Conservation (phyloP, 2,113 vertebrate species). For the Neogobius melanostomus region DNA sequence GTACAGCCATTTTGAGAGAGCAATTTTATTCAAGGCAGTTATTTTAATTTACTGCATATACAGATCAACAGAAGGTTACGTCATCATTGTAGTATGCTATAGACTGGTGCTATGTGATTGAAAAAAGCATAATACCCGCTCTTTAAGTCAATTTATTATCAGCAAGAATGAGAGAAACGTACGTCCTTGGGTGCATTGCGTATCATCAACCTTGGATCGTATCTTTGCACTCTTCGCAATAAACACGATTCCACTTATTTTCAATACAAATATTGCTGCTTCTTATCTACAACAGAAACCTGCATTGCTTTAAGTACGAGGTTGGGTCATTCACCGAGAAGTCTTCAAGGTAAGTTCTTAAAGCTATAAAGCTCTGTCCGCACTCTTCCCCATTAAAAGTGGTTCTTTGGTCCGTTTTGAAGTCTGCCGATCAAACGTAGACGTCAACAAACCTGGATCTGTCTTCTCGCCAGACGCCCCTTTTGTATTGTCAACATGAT, state of each 20-base stretch:
- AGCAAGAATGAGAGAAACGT: background rate
- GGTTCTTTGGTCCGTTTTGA: conserved; percentile 43
- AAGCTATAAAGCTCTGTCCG: conserved; percentile 11
- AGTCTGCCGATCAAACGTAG: conserved; percentile 43
- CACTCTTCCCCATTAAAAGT: conserved; percentile 37
- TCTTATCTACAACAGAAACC: conserved; percentile 15
- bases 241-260: conserved; percentile 35
- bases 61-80: too few relatives aligned
- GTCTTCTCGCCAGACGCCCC: conserved; percentile 22
- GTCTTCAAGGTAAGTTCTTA: conserved; percentile 42
- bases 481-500: conserved; percentile 34
- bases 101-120: too few relatives aligned
- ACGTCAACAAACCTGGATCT: conserved; percentile 40
- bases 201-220: conserved; percentile 30
- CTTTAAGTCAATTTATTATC: conserved; percentile 26
- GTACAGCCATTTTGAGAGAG: too few relatives aligned
- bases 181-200: conserved; percentile 36
- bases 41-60: too few relatives aligned
- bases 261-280: conserved; percentile 13
- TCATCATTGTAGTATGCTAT: too few relatives aligned
- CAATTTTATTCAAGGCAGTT: too few relatives aligned
- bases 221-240: conserved; percentile 41
- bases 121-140: too few relatives aligned
- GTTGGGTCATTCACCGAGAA: conserved; percentile 42
- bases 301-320: conserved; percentile 33